Evolutionary conservation across 2,888 invertebrate genomes (phyloP).

Genomic region (Hirtodrosophila duncani): DNA sequence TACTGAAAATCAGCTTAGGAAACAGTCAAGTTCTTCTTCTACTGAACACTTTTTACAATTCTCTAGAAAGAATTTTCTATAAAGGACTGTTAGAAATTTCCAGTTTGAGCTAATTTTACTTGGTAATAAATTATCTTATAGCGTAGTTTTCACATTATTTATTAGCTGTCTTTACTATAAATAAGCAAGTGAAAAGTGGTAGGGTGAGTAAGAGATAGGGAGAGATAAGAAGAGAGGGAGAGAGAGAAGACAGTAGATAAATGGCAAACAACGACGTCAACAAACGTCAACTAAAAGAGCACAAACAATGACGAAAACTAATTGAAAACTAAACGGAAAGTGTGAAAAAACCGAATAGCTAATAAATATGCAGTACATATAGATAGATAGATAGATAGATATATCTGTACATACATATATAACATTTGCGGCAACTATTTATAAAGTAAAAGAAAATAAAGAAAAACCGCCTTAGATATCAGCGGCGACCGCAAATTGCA

Average conservation of each 20-base stretch:
- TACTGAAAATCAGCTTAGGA: too few relatives aligned
- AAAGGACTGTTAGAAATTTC: too few relatives aligned
- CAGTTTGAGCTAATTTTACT: too few relatives aligned
- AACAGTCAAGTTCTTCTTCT: too few relatives aligned
- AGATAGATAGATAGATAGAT: not conserved
- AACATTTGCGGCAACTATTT: constrained; percentile 46
- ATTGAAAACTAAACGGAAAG: constrained; percentile 40
- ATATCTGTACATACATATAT: constrained; percentile 1
- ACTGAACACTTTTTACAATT: too few relatives aligned
- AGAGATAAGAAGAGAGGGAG: not conserved
- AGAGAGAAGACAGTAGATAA: not conserved
- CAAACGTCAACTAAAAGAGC: constrained; percentile 38
- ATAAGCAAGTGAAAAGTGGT: not conserved
- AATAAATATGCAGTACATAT: not conserved
- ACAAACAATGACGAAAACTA: constrained; percentile 40
- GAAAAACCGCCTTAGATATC: too few relatives aligned
- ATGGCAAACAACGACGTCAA: constrained; percentile 30
- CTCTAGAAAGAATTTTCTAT: too few relatives aligned
- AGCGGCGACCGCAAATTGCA: constrained; percentile 45
- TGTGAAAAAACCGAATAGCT: constrained; percentile 3
- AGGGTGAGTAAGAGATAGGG: not conserved
- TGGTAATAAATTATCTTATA: too few relatives aligned
- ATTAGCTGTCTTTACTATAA: not conserved
- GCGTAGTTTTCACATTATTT: too few relatives aligned
- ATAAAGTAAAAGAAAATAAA: constrained; percentile 36